phyloP scores from a whole-genome alignment of 92 coral and sea anemone species.

The Bergia sp. region DNA sequence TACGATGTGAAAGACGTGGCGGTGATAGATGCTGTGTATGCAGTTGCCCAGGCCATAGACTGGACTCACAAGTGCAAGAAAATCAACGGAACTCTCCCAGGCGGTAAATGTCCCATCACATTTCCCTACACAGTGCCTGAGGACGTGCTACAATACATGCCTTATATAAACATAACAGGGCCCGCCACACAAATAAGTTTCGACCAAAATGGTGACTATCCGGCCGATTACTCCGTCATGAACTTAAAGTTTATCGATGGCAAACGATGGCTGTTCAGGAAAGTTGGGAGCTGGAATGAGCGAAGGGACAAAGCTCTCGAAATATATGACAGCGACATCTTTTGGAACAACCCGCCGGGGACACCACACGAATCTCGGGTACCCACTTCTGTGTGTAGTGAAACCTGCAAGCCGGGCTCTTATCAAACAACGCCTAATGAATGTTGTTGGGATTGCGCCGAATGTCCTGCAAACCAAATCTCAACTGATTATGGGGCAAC shows the following conservation, averaged over 20 bases:
- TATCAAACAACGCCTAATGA: constrained; percentile 66
- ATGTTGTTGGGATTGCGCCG: constrained; percentile 88
- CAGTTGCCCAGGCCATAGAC: constrained; percentile 91
- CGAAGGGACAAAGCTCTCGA: constrained; percentile 43
- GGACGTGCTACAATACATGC: constrained; percentile 61
- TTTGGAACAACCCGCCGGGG: constrained; percentile 57
- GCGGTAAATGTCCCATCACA: constrained; percentile 55
- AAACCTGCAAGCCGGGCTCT: constrained; percentile 69
- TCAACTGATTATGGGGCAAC: constrained; percentile 51
- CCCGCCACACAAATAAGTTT: constrained; percentile 59
- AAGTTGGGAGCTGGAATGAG: constrained; percentile 77
- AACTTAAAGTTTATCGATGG: constrained; percentile 60
- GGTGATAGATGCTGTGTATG: constrained; percentile 89
- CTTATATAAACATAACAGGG: constrained; percentile 50
- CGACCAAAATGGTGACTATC: constrained; percentile 76
- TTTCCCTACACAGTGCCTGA: constrained; percentile 52
- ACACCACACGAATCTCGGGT: constrained; percentile 39
- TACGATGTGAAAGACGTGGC: constrained; percentile 66
- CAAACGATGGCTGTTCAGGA: constrained; percentile 61
- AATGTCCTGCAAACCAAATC: constrained; percentile 59
- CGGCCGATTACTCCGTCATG: constrained; percentile 62
- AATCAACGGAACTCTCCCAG: constrained; percentile 37
- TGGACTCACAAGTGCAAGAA: constrained; percentile 60
- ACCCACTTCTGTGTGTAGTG: constrained; percentile 79
- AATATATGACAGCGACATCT: constrained; percentile 43